These are phyloP conservation scores for Dolichotis patagonum DNA, from an alignment of 2,113 vertebrate genomes.

Conservation along the genomic window DNA sequence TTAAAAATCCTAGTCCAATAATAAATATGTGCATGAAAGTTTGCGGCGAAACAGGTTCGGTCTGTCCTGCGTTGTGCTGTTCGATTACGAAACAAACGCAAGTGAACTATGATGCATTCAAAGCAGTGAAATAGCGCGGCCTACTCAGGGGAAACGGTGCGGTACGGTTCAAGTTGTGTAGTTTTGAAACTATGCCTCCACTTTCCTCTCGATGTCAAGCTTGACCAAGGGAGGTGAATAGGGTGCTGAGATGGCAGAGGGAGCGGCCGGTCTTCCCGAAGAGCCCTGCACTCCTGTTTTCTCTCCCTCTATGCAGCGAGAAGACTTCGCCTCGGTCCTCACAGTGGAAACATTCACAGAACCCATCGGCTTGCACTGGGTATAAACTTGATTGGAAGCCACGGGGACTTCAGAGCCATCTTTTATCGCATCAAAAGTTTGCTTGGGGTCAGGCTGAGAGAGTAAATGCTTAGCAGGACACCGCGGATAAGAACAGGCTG, in stretches of 20 bases:
- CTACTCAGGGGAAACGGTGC: neutral
- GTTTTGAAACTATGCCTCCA: neutral
- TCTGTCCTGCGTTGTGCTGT: neutral
- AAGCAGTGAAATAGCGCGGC: neutral
- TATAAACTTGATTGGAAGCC: neutral
- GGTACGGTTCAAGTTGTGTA: neutral
- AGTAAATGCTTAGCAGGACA: neutral
- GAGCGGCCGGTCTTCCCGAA: neutral
- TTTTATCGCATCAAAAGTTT: neutral
- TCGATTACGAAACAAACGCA: neutral
- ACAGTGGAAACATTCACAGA: neutral
- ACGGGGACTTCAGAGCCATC: neutral
- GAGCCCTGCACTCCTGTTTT: neutral
- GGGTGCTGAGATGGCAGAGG: neutral
- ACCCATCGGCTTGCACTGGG: neutral
- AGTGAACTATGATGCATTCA: neutral
- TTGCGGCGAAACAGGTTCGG: neutral
- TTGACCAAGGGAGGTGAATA: neutral
- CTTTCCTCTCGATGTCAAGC: neutral
- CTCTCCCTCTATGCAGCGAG: neutral
- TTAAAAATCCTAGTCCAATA: neutral
- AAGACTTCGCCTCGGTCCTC: neutral
- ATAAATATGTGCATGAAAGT: neutral
- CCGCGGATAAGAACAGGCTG: neutral
- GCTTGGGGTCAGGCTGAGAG: neutral